phyloP scores from a whole-genome alignment of 2,113 vertebrate species.

The Psammodynastes pulverulentus region DNA sequence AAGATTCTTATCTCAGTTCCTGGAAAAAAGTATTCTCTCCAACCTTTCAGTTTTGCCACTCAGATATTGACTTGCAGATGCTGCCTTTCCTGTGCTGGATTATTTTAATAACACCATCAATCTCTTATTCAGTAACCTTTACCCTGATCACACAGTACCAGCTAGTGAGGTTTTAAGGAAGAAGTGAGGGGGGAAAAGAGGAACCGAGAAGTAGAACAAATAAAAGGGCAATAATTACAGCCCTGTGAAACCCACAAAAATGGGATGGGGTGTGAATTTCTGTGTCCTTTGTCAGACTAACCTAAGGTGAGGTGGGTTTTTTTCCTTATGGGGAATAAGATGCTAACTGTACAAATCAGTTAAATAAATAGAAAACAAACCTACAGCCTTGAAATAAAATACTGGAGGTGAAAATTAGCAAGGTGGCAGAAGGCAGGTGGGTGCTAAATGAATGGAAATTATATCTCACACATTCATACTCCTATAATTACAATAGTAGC shows the following conservation, averaged over 20 bases:
- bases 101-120: slow-evolving; percentile 17
- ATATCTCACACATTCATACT: neutral
- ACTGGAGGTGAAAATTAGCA: slow-evolving; percentile 35
- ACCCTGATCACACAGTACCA: slow-evolving; percentile 13
- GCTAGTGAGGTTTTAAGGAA: too few relatives aligned
- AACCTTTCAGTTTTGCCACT: neutral
- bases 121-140: slow-evolving; percentile 21
- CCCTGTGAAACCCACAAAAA: too few relatives aligned
- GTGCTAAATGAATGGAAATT: slow-evolving; percentile 8
- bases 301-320: neutral
- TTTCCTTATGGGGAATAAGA: neutral
- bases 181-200: too few relatives aligned
- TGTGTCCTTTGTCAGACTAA: slow-evolving; percentile 25
- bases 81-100: slow-evolving; percentile 6
- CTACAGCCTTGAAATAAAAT: neutral
- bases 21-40: neutral
- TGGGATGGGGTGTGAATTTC: neutral
- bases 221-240: too few relatives aligned
- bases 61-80: slow-evolving; percentile 22
- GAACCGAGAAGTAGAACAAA: too few relatives aligned
- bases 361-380: slow-evolving; percentile 25
- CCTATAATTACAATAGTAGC: neutral
- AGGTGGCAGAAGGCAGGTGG: neutral
- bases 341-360: neutral
- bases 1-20: neutral